Conservation (phyloP, 1,140 invertebrate genomes). For the Apocrypta bakeri region DNA sequence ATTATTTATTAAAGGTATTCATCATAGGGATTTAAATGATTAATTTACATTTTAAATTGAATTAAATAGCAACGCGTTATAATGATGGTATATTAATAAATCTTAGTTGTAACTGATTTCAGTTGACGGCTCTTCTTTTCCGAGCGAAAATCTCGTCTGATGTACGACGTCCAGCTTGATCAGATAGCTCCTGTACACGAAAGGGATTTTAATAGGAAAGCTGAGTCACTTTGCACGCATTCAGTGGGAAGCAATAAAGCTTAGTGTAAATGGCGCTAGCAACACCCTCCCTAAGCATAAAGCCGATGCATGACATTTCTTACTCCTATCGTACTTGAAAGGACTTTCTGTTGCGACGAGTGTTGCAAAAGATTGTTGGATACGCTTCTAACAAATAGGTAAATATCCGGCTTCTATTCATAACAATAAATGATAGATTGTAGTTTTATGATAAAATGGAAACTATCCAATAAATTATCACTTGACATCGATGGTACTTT, state of each 20-base stretch:
- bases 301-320: background rate
- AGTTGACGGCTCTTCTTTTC: background rate
- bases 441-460: too few relatives aligned
- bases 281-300: background rate
- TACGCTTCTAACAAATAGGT: background rate
- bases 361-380: background rate
- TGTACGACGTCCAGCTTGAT: background rate
- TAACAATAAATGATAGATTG: too few relatives aligned
- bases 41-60: background rate
- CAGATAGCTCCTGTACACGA: background rate
- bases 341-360: background rate
- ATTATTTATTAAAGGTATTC: too few relatives aligned
- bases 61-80: background rate
- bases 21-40: too few relatives aligned
- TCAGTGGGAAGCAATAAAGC: background rate
- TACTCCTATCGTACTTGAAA: background rate
- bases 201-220: background rate
- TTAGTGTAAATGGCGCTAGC: background rate
- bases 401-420: too few relatives aligned
- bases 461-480: too few relatives aligned
- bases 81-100: background rate
- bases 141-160: background rate
- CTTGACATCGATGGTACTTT: too few relatives aligned
- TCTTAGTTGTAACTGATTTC: background rate
- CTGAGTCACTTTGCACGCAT: background rate